These are phyloP conservation scores for Drosophila busckii DNA, from an alignment of 1,140 invertebrate genomes.

Conservation along the genomic window DNA sequence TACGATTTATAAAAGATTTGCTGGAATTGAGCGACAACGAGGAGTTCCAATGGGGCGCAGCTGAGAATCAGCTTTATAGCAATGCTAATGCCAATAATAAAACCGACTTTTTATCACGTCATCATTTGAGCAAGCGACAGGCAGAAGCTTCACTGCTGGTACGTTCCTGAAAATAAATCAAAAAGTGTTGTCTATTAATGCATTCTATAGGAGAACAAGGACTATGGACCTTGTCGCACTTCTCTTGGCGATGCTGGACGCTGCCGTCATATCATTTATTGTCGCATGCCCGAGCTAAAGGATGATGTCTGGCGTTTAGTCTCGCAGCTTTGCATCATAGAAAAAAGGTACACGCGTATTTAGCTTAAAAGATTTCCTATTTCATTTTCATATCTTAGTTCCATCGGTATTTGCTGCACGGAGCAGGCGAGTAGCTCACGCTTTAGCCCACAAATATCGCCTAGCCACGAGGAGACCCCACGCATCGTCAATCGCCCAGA, in stretches of 20 bases:
- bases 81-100: conserved; percentile 20
- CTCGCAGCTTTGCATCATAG: conserved; percentile 84
- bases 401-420: conserved; percentile 77
- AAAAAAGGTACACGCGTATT: conserved; percentile 79
- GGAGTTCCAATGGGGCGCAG: conserved; percentile 63
- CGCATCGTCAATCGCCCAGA: conserved; percentile 62
- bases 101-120: conserved; percentile 48
- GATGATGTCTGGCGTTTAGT: conserved; percentile 81
- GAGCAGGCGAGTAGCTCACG: conserved; percentile 42
- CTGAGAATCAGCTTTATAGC: conserved; percentile 38
- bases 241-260: conserved; percentile 82
- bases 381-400: conserved; percentile 24
- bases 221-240: conserved; percentile 82
- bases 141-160: conserved; percentile 42
- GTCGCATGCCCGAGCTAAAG: conserved; percentile 82
- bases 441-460: conserved; percentile 58
- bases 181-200: neutral
- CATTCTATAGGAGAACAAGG: conserved; percentile 79
- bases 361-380: neutral
- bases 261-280: conserved; percentile 84
- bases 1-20: conserved; percentile 53
- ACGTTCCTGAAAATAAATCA: conserved; percentile 13
- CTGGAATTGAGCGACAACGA: conserved; percentile 66
- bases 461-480: conserved; percentile 16
- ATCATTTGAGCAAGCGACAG: conserved; percentile 58